Conservation (phyloP, 2,888 invertebrate species). For the Luperina testacea region DNA sequence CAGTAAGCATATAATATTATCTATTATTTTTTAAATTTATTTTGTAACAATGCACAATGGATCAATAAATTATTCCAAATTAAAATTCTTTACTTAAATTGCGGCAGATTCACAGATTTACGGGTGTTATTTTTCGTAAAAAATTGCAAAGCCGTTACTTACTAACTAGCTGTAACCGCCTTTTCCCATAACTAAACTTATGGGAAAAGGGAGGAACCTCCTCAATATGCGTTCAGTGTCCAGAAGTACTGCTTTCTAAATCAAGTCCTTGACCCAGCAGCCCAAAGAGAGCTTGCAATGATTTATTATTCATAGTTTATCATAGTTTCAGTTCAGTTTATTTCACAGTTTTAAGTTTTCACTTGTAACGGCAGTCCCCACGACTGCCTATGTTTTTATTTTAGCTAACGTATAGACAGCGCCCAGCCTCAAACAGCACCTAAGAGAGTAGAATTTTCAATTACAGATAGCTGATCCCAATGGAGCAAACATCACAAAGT, state of each 20-base stretch:
- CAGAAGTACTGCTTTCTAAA: too few relatives aligned
- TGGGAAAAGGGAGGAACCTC: neutral
- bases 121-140: neutral
- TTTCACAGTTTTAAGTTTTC: neutral
- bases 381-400: neutral
- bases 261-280: too few relatives aligned
- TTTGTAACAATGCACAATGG: too few relatives aligned
- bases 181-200: neutral
- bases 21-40: too few relatives aligned
- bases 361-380: neutral
- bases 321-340: too few relatives aligned
- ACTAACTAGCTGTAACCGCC: too few relatives aligned
- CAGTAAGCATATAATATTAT: too few relatives aligned
- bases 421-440: too few relatives aligned
- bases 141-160: neutral
- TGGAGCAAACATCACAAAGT: slow-evolving; percentile 1
- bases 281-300: too few relatives aligned
- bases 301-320: too few relatives aligned
- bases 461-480: neutral
- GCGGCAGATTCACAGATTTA: neutral
- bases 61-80: too few relatives aligned
- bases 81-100: neutral
- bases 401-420: neutral
- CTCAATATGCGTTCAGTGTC: too few relatives aligned
- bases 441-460: neutral